These are phyloP conservation scores for Parauchenoglanis ngamensis DNA, from an alignment of 2,797 vertebrate species.

Conservation along the genomic window DNA sequence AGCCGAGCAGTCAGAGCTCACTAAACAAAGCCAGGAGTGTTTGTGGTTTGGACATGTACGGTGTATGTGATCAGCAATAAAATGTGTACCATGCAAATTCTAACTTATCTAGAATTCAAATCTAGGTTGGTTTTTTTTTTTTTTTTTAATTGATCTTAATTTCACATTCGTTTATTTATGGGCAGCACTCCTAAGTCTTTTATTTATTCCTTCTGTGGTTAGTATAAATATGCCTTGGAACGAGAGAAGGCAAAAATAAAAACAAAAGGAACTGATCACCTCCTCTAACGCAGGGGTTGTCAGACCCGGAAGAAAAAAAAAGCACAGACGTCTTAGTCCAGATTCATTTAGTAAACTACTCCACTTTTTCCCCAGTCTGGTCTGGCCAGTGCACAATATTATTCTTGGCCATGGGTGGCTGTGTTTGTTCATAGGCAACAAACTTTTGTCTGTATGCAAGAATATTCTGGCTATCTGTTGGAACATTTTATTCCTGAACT, in stretches of 20 bases:
- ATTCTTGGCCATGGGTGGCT: no score
- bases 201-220: background rate
- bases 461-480: background rate
- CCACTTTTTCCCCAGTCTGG: no score
- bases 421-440: no score
- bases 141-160: background rate
- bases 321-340: background rate
- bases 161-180: background rate
- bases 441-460: background rate
- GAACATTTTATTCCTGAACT: background rate
- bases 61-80: background rate
- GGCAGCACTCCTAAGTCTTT: background rate
- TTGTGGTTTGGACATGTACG: background rate
- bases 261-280: background rate
- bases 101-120: background rate
- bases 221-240: no score
- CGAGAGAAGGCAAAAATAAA: background rate
- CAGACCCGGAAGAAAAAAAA: background rate
- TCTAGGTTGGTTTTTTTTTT: background rate
- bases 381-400: no score
- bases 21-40: background rate
- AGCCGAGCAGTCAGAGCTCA: background rate
- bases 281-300: background rate
- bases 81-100: background rate
- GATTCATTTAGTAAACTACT: background rate